Evolutionary conservation across 2,888 invertebrate species (phyloP).

Genomic region (Netelia virgata): DNA sequence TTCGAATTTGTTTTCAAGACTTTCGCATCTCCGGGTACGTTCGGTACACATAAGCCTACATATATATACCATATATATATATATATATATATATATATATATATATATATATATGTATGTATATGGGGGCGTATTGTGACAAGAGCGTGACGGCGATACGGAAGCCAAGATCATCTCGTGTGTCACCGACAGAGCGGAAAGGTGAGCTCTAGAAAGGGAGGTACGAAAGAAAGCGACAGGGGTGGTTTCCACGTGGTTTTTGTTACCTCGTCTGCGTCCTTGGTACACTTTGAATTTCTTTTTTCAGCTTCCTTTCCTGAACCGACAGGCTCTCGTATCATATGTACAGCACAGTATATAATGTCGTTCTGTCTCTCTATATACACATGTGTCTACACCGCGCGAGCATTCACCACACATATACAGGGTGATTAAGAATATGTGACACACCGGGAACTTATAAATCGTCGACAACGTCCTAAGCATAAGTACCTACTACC

Average conservation of each 20-base stretch:
- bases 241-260: slow-evolving; percentile 57
- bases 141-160: slow-evolving; percentile 45
- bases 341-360: neutral
- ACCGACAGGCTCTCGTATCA: slow-evolving; percentile 38
- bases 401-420: no score
- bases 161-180: slow-evolving; percentile 61
- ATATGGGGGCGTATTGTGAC: slow-evolving; percentile 60
- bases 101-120: neutral
- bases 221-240: slow-evolving; percentile 32
- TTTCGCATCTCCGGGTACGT: slow-evolving; percentile 5
- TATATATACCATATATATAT: neutral
- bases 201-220: slow-evolving; percentile 31
- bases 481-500: no score
- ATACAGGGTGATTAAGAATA: neutral
- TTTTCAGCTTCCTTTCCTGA: slow-evolving; percentile 15
- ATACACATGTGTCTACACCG: no score
- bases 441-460: no score
- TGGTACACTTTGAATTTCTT: neutral
- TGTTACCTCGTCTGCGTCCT: slow-evolving; percentile 38
- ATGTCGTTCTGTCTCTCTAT: no score
- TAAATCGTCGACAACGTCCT: no score
- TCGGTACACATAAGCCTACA: neutral
- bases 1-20: slow-evolving; percentile 9
- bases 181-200: slow-evolving; percentile 47
- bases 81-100: slow-evolving; percentile 1